Evolutionary conservation across 2,797 vertebrate species (phyloP), one percentile per base, ranked within the genome.

Genomic region (Tenualosa thibaudeaui): DNA sequence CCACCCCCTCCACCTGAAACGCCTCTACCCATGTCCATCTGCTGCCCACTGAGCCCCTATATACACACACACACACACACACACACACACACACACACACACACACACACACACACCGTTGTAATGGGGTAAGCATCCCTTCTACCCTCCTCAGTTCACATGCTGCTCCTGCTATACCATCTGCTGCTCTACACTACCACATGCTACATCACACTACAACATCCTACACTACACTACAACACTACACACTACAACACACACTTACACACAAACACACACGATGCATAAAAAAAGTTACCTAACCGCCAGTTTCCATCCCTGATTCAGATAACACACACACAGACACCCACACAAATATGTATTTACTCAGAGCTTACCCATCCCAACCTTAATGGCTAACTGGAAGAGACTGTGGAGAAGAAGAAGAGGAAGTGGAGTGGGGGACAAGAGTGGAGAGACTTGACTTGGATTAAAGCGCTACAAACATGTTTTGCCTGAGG

Each of bases 1-100:
- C 54, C 54, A 7, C 51, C n/a, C n/a, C 68, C 43, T 65, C 43
- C 65, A 37, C 71, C 40, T 2, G 0, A 62, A 56, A 19, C 17
- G 19, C 54, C 54, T 56, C 17, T n/a, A 62, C n/a, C 31, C 9
- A 62, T 62, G 58, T 24, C n/a, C 58, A 62, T 62, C 58, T 24
- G 58, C 58, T 19, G 13, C 71, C 65, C 78, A 83, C 50, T 68
- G 54, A 56, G 54, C 54, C 54, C 54, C 17, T 10, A 56, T 46
- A 82, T 46, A 54, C 15, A 53, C 82, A 84, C 26, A 53, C 24
- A 84, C 49, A 40, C 49, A 31, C 50, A 37, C 37, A 84, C 83
- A 84, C 50, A 31, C 81, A 87, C 58, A 60, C 50, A 83, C 71
- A 19, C 19, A 54, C 81, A 84, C 46, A n/a, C 78, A 60, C 24